Base-by-base conservation (phyloP, 1,140 invertebrate species). In the Brachionus plicatilis region DNA sequence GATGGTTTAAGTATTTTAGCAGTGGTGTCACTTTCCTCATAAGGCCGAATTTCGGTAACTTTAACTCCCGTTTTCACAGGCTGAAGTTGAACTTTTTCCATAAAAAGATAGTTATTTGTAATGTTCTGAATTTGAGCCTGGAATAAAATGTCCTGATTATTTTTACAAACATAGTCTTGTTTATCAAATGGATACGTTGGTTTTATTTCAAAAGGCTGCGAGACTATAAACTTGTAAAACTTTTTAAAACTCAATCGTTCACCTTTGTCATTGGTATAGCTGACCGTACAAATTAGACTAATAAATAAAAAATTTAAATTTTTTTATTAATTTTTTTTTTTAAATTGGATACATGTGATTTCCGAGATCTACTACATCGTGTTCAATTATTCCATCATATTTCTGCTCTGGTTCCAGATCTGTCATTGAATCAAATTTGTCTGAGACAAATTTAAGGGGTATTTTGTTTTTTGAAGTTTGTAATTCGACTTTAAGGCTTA, bases 41-140 rank as follows among this genome's bases (percentile, higher is more conserved):
- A 24, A 9, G 20, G 4, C 4, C 56, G 8, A 2, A 68, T 45
- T n/a, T 45, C 17, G 17, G 14, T 65, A 2, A 82, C 56, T 60
- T 43, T 9, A 14, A 82, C 53, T 17, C 14, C n/a, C 3, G 8
- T 14, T 37, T 68, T 82, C 2, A 45, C 5, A 1, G 79, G 79
- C 56, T 82, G 53, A 7, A 82, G 37, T 60, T 82, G 33, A 60
- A 82, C 79, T 8, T 82, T 37, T 29, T 82, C 79, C 53, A 82
- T 82, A 7, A 82, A 82, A 6, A 82, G 43, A 60, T n/a, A 41
- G n/a, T 41, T 82, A 17, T 33, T 82, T n/a, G 79, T 82, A 1
- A 60, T 60, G 17, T 82, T 82, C 43, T 82, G 79, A 29, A 82
- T 82, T 68, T 82, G 79, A 20, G 79, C 79, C 37, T 82, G 53